Evolutionary conservation across 1,140 invertebrate species (phyloP), one percentile per base, ranked within the genome.

Genomic region (Camponotus pennsylvanicus): DNA sequence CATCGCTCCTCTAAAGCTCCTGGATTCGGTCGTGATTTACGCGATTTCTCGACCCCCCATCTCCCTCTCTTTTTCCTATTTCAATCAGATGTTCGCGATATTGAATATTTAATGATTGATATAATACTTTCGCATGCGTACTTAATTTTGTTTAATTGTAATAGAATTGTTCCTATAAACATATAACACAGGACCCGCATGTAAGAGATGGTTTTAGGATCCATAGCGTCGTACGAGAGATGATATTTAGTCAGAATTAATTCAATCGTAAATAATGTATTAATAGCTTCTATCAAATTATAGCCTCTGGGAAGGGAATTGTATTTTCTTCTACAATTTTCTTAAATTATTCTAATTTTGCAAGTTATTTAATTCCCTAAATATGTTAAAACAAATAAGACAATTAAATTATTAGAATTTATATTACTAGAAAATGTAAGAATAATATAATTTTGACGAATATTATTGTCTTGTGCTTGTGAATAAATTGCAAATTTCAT

Each of bases 1-100:
- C 84, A 73, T 85, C 88, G 79, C 55, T 88, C 88, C 57, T 27
- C 57, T n/a, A 70, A 55, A 57, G 82, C 69, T 52, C n/a, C 34
- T 21, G 69, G 40, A 37, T 34, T 66, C 52, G 27, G 4, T 83
- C 40, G 40, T 40, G 49, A 75, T 85, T 45, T 67, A 34, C 11
- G 40, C 42, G 40, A 85, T 67, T 63, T 13, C 61, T 82, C 32
- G 9, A 45, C 15, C 8, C 11, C 40, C 45, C 45, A 3, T 34
- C 70, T 67, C 11, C 49, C 5, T 11, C 32, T 45, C 27, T 0
- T 67, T 82, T 67, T 21, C 37, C 34, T 6, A 5, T 45, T 2
- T 3, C 32, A 61, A 86, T 55, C 57, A 67, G 27, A 63, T 15
- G 63, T 69, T 3, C 32, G 55, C 42, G 40, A 61, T 73, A 49